These are phyloP conservation scores for Portunus trituberculatus DNA, from an alignment of 1,140 invertebrate species.

Conservation along the genomic window DNA sequence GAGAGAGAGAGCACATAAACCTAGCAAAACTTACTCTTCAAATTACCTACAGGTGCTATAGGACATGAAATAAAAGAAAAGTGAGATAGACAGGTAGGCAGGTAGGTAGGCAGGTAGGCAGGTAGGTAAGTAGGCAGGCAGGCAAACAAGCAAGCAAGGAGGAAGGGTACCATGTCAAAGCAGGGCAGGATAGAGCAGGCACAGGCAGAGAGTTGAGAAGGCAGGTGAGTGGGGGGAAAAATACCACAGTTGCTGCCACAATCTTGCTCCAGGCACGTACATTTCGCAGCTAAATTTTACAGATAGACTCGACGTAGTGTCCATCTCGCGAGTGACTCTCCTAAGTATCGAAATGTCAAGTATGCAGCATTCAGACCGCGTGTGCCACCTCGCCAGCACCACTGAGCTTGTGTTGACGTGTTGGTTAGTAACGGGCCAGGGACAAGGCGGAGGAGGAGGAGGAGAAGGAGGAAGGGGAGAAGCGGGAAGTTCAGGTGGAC, in stretches of 20 bases:
- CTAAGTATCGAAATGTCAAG: constrained; percentile 64
- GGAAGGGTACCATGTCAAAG: background rate
- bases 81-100: too few relatives aligned
- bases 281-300: constrained; percentile 44
- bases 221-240: background rate
- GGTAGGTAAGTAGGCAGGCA: too few relatives aligned
- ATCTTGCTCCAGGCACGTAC: background rate
- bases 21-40: too few relatives aligned
- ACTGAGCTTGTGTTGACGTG: background rate
- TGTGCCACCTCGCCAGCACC: constrained; percentile 30
- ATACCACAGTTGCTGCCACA: background rate
- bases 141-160: background rate
- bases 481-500: background rate
- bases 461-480: background rate
- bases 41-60: too few relatives aligned
- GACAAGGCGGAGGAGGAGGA: background rate
- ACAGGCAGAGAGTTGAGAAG: background rate
- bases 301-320: constrained; percentile 45
- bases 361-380: constrained; percentile 50
- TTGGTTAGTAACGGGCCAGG: background rate
- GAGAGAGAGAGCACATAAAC: background rate
- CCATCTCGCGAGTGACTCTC: constrained; percentile 46
- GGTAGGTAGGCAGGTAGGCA: too few relatives aligned
- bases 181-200: background rate
- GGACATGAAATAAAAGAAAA: too few relatives aligned